A percentile compares a stretch with the other conserved stretches of the same genome.
phyloP scores from a whole-genome alignment of 2,888 invertebrate genomes.

The Conomelus anceps region DNA sequence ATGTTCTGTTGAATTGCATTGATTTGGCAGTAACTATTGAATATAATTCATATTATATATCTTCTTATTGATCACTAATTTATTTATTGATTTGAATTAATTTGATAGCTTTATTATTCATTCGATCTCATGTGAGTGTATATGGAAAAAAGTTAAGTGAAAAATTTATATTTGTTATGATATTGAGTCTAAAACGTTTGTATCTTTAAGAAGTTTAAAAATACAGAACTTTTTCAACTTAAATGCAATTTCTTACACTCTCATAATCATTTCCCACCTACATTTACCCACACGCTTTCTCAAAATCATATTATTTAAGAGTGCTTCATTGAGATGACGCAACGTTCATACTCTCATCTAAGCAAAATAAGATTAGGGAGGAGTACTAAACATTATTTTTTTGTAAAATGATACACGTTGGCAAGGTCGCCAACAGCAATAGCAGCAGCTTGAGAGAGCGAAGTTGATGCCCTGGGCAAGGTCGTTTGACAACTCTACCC shows the following conservation, averaged over 20 bases:
- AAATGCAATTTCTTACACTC: background rate
- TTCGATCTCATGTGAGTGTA: too few relatives aligned
- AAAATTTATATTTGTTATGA: too few relatives aligned
- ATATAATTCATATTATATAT: too few relatives aligned
- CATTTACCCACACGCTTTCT: background rate
- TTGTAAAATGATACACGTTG: background rate
- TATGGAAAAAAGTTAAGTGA: too few relatives aligned
- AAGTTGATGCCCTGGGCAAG: background rate
- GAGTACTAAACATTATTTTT: background rate
- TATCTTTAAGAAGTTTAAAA: background rate
- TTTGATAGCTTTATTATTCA: too few relatives aligned
- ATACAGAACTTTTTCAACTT: background rate
- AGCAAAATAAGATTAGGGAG: background rate
- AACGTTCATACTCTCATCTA: background rate
- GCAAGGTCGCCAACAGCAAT: background rate
- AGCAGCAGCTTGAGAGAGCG: background rate
- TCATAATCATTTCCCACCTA: background rate
- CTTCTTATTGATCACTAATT: too few relatives aligned
- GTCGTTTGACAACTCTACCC: background rate
- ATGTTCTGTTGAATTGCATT: too few relatives aligned
- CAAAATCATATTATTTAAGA: background rate
- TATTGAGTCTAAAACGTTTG: background rate
- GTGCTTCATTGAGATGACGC: background rate
- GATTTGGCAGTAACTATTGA: too few relatives aligned
- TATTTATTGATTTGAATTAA: too few relatives aligned